Base-by-base conservation (phyloP, 2,797 vertebrate genomes). In the Poeciliopsis presidionis region DNA sequence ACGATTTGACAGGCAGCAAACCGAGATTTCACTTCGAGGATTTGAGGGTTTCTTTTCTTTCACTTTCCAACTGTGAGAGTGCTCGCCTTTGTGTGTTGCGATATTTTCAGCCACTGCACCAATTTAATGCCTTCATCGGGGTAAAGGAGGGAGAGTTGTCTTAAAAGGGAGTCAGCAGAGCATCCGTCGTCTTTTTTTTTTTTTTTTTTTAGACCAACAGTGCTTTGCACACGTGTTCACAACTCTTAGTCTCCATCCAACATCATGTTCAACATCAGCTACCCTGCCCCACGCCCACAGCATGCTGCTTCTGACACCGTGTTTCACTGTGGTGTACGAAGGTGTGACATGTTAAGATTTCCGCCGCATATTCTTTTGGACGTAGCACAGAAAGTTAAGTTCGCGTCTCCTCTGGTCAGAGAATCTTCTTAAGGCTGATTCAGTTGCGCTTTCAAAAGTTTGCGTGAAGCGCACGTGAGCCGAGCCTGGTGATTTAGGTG, bases 1-100 rank as follows among this genome's bases (percentile, higher is more conserved):
- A 43, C 5, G 57, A 87, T 51, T 74, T 82, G 90, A 91, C 86
- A 89, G 73, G 47, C 82, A 81, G 81, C 81, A 90, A 83, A 86
- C 46, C 82, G 76, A 71, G 45, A 75, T 90, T 85, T 91, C 73
- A 85, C 69, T 65, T 67, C 47, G 41, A 87, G 74, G 77, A 81
- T 86, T 73, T 53, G 79, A 78, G 71, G 80, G 81, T 84, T 83
- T 18, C 77, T 45, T 69, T 69, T 69, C 25, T 45, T 80, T 82
- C 74, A 76, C 43, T 87, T 49, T 79, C 55, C 78, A 77, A 78
- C 43, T 53, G 46, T 83, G 12, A 22, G 20, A 71, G 49, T 49
- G 16, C 78, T 61, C 30, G 65, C 77, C 80, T 69, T 53, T 76
- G 46, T 75, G 28, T 51, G 28, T 81, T 81, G 39, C 71, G 39